Evolutionary conservation across 2,888 invertebrate species (phyloP).

Genomic region (Schrankia costaestrigalis): DNA sequence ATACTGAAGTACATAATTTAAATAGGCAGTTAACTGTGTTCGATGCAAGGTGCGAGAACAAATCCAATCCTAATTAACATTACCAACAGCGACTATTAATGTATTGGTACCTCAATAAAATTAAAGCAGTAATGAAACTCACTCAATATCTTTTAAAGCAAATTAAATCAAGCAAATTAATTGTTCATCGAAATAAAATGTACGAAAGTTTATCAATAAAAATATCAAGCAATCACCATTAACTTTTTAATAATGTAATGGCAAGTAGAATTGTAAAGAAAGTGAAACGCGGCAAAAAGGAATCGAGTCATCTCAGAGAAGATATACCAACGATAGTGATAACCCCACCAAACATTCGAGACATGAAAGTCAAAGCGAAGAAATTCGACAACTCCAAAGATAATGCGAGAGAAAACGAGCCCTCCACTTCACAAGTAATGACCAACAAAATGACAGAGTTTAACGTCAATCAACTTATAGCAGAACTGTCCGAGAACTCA

Average conservation of each 20-base stretch:
- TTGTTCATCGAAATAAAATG: constrained; percentile 32
- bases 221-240: constrained; percentile 55
- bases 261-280: constrained; percentile 85
- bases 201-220: constrained; percentile 30
- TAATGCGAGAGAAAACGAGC: constrained; percentile 25
- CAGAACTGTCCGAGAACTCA: constrained; percentile 69
- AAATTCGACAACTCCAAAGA: constrained; percentile 40
- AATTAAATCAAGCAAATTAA: constrained; percentile 20
- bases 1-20: too few species aligned
- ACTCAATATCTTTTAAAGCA: constrained; percentile 11
- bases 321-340: constrained; percentile 59
- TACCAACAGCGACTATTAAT: constrained; percentile 6
- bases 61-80: constrained; percentile 14
- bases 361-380: constrained; percentile 65
- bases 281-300: constrained; percentile 84
- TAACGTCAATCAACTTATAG: constrained; percentile 69
- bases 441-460: constrained; percentile 58
- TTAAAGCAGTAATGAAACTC: constrained; percentile 12
- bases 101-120: constrained; percentile 43
- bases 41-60: constrained; percentile 1
- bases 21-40: too few species aligned
- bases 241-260: constrained; percentile 81
- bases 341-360: constrained; percentile 55
- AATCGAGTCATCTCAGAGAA: constrained; percentile 43
- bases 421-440: constrained; percentile 33